A percentile compares a stretch with the other conserved stretches of the same genome.
These are phyloP conservation scores for Orientallactaga sibirica DNA, from an alignment of 2,797 vertebrate species.

Conservation along the genomic window DNA sequence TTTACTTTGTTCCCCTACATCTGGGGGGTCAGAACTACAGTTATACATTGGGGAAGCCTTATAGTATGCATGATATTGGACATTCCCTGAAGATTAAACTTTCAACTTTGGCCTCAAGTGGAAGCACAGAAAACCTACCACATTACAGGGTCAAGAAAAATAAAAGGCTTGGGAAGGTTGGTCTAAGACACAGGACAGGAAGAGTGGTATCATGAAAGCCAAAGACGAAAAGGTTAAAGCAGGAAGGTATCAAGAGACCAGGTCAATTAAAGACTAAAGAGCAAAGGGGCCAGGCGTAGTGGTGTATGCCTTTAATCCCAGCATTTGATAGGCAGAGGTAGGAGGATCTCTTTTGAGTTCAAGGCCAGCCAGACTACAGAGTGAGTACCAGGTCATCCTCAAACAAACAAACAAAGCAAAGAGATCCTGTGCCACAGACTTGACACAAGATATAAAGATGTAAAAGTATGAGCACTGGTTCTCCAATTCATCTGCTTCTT, in stretches of 20 bases:
- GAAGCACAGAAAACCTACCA: neutral
- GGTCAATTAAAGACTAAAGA: neutral
- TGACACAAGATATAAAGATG: neutral
- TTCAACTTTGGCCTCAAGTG: neutral
- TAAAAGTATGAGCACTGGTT: neutral
- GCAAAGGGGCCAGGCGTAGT: neutral
- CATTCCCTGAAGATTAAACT: neutral
- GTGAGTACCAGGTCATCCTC: no score
- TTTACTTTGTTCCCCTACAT: no score
- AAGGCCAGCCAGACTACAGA: no score
- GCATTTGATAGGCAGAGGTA: no score
- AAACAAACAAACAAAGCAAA: neutral
- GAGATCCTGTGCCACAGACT: neutral
- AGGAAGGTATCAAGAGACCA: conserved; percentile 21
- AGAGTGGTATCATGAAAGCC: neutral
- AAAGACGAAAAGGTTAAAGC: neutral
- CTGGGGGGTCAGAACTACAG: neutral
- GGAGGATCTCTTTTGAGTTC: no score
- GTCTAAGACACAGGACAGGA: neutral
- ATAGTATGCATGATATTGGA: neutral
- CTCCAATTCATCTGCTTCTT: neutral
- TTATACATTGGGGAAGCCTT: neutral
- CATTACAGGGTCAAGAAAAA: neutral
- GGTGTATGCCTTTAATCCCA: no score
- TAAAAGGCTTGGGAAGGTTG: neutral